These are phyloP conservation scores for Hemicentrotus pulcherrimus DNA, from an alignment of 35 echinoderm and acorn worm species.

Conservation along the genomic window DNA sequence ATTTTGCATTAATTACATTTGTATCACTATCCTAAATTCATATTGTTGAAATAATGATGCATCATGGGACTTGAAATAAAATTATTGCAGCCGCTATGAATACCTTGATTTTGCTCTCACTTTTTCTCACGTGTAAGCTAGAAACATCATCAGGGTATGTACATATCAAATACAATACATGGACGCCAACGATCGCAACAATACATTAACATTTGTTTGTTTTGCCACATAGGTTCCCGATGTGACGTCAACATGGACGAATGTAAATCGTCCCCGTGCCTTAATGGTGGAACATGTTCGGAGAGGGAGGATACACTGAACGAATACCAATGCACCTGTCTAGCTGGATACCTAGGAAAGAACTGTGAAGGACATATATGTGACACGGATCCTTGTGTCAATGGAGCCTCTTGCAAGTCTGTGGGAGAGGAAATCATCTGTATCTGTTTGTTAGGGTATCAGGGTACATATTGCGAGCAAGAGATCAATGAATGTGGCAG, in stretches of 20 bases:
- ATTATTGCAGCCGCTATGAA: too few relatives aligned
- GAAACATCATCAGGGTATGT: too few relatives aligned
- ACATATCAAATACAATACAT: background rate
- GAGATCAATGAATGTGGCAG: slow-evolving; percentile 48
- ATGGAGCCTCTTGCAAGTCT: background rate
- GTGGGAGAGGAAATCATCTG: background rate
- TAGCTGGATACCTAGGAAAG: background rate
- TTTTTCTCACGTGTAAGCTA: too few relatives aligned
- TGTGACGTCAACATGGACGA: slow-evolving; percentile 53
- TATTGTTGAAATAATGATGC: too few relatives aligned
- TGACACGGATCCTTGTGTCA: slow-evolving; percentile 25
- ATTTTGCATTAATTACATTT: background rate
- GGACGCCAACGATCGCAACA: background rate
- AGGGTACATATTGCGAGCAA: slow-evolving; percentile 45
- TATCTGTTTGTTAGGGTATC: slow-evolving; percentile 34
- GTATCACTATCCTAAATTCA: background rate
- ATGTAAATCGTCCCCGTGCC: slow-evolving; percentile 45
- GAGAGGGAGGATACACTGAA: background rate
- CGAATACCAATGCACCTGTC: slow-evolving; percentile 22
- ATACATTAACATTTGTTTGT: background rate
- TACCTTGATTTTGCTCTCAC: too few relatives aligned
- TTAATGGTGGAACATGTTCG: slow-evolving; percentile 49
- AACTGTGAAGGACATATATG: slow-evolving; percentile 22
- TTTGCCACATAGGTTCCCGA: background rate
- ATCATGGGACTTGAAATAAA: too few relatives aligned